Conservation (phyloP, 2,113 vertebrate species). For the Azemiops feae region DNA sequence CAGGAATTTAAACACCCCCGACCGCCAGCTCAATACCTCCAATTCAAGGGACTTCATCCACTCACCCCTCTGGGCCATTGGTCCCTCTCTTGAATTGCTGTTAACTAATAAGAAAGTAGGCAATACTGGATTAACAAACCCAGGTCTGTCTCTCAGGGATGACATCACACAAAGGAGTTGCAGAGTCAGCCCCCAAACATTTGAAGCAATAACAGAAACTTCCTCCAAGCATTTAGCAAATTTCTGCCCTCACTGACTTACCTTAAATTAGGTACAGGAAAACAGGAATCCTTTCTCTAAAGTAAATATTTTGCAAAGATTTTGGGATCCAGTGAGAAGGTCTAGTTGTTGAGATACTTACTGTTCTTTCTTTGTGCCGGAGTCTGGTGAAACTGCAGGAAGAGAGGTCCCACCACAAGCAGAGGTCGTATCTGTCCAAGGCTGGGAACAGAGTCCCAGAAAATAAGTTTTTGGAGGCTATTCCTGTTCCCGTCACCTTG, state of each 20-base stretch:
- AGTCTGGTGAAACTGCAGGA: not conserved
- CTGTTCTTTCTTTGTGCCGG: not conserved
- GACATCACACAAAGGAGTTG: not conserved
- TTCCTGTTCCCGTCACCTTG: not conserved
- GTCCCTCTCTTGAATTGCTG: not conserved
- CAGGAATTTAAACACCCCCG: not conserved
- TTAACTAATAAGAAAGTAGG: not conserved
- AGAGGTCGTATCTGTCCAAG: not conserved
- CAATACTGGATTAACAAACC: not conserved
- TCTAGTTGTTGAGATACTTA: not conserved
- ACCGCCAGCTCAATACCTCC: not conserved
- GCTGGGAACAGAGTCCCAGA: not conserved
- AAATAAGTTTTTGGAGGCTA: not conserved
- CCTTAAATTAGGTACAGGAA: not conserved
- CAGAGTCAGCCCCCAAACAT: not conserved
- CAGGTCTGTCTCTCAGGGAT: not conserved
- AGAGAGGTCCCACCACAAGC: not conserved
- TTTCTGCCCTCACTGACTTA: not conserved
- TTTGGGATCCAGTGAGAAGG: not conserved
- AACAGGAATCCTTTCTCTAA: not conserved
- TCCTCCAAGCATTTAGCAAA: not conserved
- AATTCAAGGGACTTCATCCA: not conserved
- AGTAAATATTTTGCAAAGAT: not conserved
- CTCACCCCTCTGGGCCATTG: fast-evolving
- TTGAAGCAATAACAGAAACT: not conserved